Base-by-base conservation (phyloP, 2,888 invertebrate species). In the Protonemura montana region DNA sequence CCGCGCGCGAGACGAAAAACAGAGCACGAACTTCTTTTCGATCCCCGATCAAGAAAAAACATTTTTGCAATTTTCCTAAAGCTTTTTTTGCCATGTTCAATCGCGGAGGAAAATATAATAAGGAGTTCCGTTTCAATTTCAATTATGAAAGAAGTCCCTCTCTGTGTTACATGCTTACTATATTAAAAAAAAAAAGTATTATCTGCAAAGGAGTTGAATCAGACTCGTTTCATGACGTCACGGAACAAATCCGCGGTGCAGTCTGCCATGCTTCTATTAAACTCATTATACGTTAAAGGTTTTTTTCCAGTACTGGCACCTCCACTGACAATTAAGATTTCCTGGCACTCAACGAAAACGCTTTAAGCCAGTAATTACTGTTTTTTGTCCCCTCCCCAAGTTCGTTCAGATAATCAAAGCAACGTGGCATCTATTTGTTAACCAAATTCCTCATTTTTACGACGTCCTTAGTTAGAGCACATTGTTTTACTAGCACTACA, bases 131-230 rank as follows among this genome's bases (percentile, higher is more conserved):
- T 21, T 35, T 41, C 35, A 26, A 82, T 82, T 82, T 82, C 41
- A 82, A 82, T 82, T 82, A 82, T 25, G 35, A 82, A 82, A 82
- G 30, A 30, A 82, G 35, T 82, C 78, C 6, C 78, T 26, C 78
- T 59, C 13, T 59, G 59, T 59, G 59, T 10, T 59, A 10, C 59
- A 59, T 59, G 59, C 21, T 59, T 59, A 59, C 1, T 59, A 59
- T 59, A 59, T 59, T 59, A 16, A 59, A 59, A 59, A 41, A 41
- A n/a, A 41, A 59, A 59, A 10, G 59, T 21, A 59, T 59, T 59
- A 59, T 59, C 59, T 59, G 59, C 59, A 59, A 59, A 59, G 59
- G 59, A 59, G 1, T 59, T 59, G 21, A 59, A 59, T 59, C 59
- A 3, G 16, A 59, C 21, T 59, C 59, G 21, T 21, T 59, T 59